Base-by-base conservation (phyloP, 1,140 invertebrate genomes). In the Leptinotarsa defecta region DNA sequence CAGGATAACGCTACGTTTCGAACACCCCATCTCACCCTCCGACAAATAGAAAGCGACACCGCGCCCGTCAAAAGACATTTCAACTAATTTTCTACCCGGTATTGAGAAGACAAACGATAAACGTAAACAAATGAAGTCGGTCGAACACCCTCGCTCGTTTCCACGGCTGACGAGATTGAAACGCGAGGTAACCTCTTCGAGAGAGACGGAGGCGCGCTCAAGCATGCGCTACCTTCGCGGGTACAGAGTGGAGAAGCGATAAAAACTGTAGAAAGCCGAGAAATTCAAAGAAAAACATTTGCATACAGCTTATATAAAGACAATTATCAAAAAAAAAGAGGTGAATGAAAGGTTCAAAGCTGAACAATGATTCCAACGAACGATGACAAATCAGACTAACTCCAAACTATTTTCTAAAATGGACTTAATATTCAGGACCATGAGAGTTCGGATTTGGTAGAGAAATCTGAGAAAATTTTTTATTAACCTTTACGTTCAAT, bases 191-290 rank as follows among this genome's bases (percentile, higher is more conserved):
- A 57, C 43, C 63, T 76, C 75, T 69, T 73, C 73, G 76, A 72
- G 76, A 71, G 65, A 57, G 76, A 77, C 48, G 63, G 70, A 64
- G 65, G 75, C 71, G 64, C 75, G 71, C 71, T 63, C 64, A 76
- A 74, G 75, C 75, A 76, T 76, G 75, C 75, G 75, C 75, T 52
- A 68, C 76, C 65, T 75, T 62, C 65, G 43, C 65, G 43, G 65
- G 13, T 68, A 68, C 65, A 68, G 17, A 24, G 65, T 68, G 65
- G 65, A 68, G 52, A 57, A 8, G n/a, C 15, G 52, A 57, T 57
- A 57, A 57, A 57, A 57, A 43, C 34, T 43, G 34, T 43, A 43
- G 34, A 43, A 43, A 43, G 34, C 34, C 2, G 34, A 43, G 34
- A 43, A 8, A 43, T 43, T 3, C 8, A 11, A 43, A 43, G 34